phyloP scores from a whole-genome alignment of 2,888 invertebrate genomes.

The Drosophila eohydei region DNA sequence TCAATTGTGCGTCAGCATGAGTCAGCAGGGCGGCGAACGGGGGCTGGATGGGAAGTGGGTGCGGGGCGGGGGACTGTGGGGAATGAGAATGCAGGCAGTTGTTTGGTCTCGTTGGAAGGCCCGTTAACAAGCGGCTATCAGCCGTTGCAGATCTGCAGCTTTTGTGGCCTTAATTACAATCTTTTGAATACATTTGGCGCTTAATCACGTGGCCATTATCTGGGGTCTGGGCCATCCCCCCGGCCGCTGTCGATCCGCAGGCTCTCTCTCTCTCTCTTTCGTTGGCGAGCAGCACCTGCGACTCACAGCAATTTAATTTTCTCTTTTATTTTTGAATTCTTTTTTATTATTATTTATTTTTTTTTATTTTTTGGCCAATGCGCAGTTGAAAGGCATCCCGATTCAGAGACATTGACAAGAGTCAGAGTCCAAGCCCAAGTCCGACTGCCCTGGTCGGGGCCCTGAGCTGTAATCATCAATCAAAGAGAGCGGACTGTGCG shows the following conservation, averaged over 20 bases:
- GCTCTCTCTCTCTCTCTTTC: constrained; percentile 1
- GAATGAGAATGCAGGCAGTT: constrained; percentile 45
- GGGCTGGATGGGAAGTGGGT: background rate
- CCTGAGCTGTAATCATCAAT: constrained; percentile 76
- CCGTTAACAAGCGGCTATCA: constrained; percentile 76
- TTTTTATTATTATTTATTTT: constrained; percentile 15
- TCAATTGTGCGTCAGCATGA: constrained; percentile 78
- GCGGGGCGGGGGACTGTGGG: background rate
- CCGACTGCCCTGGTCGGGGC: constrained; percentile 19
- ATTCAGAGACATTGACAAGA: constrained; percentile 34
- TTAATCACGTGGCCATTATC: constrained; percentile 79
- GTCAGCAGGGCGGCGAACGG: constrained; percentile 51
- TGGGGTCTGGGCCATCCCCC: constrained; percentile 25
- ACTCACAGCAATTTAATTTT: constrained; percentile 47
- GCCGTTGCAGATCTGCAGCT: constrained; percentile 73
- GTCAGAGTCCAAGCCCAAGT: constrained; percentile 21
- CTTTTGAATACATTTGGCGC: constrained; percentile 81
- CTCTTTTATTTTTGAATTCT: constrained; percentile 4
- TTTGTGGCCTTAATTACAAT: constrained; percentile 81
- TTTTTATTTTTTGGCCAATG: constrained; percentile 43
- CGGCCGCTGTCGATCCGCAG: constrained; percentile 9
- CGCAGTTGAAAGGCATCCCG: constrained; percentile 70
- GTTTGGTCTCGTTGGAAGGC: constrained; percentile 17
- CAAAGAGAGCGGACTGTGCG: constrained; percentile 62
- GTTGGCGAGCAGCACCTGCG: constrained; percentile 42